Conservation (phyloP, 2,888 invertebrate genomes). For the Cataglyphis rosenhaueri region DNA sequence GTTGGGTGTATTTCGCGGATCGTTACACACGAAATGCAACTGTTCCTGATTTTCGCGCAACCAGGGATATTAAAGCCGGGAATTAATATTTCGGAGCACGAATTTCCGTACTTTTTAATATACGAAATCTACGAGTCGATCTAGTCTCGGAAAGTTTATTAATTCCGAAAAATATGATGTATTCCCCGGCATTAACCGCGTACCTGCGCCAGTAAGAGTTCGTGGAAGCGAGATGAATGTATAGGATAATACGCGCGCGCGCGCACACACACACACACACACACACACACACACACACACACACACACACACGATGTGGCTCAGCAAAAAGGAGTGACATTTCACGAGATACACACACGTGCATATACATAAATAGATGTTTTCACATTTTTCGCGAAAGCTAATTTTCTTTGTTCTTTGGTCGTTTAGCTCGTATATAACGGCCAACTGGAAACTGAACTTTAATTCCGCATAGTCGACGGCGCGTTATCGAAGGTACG, state of each 20-base stretch:
- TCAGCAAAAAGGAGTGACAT: conserved; percentile 29
- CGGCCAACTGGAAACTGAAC: neutral
- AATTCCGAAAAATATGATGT: conserved; percentile 51
- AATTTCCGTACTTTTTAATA: conserved; percentile 52
- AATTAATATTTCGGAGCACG: conserved; percentile 53
- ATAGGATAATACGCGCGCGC: conserved; percentile 19
- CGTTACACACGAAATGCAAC: conserved; percentile 53
- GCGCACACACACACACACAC: neutral
- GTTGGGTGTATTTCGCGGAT: conserved; percentile 54
- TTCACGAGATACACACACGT: neutral
- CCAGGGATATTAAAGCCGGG: conserved; percentile 49
- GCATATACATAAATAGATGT: conserved; percentile 20
- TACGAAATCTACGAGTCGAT: conserved; percentile 45
- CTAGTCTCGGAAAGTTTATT: conserved; percentile 54
- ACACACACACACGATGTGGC: conserved; percentile 11
- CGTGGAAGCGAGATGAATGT: conserved; percentile 44
- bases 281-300: neutral
- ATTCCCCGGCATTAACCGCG: conserved; percentile 47
- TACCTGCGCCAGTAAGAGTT: conserved; percentile 42
- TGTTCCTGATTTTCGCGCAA: conserved; percentile 53
- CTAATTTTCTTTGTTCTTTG: conserved; percentile 12
- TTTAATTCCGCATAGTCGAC: conserved; percentile 5
- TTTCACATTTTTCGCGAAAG: conserved; percentile 18
- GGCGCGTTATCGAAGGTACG: conserved; percentile 11
- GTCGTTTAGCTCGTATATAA: neutral